Conservation (phyloP, 2,113 vertebrate genomes). For the Centropristis striata region DNA sequence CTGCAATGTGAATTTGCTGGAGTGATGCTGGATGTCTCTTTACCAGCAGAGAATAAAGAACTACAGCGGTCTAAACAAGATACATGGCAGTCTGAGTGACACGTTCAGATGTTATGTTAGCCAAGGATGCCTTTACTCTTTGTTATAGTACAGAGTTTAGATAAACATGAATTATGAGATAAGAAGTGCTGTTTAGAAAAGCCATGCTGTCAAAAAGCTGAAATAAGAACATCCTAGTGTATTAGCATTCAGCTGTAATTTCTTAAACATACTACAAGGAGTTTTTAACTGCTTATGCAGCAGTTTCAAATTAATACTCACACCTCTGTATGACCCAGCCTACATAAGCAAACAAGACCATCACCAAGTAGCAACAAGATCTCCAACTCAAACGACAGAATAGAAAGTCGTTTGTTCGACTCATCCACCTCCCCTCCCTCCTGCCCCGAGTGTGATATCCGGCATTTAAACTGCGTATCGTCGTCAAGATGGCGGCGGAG, state of each 20-base stretch:
- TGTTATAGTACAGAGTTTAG: not conserved
- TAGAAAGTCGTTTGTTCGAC: no score
- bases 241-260: not conserved
- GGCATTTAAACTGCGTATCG: no score
- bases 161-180: not conserved
- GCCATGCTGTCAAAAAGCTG: not conserved
- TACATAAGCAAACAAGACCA: no score
- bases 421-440: no score
- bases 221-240: not conserved
- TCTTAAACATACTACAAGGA: not conserved
- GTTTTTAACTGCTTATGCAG: no score
- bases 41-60: conserved; percentile 1
- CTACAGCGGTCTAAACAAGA: not conserved
- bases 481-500: no score
- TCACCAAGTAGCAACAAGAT: no score
- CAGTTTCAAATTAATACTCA: no score
- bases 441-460: no score
- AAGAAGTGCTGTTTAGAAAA: not conserved
- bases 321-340: no score
- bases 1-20: conserved; percentile 1
- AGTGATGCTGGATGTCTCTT: not conserved
- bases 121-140: not conserved
- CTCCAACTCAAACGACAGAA: no score
- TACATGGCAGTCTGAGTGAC: not conserved
- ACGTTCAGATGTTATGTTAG: not conserved